These are phyloP conservation scores for Bergia sp. DNA, from an alignment of 92 coral and sea anemone species.

Conservation along the genomic window DNA sequence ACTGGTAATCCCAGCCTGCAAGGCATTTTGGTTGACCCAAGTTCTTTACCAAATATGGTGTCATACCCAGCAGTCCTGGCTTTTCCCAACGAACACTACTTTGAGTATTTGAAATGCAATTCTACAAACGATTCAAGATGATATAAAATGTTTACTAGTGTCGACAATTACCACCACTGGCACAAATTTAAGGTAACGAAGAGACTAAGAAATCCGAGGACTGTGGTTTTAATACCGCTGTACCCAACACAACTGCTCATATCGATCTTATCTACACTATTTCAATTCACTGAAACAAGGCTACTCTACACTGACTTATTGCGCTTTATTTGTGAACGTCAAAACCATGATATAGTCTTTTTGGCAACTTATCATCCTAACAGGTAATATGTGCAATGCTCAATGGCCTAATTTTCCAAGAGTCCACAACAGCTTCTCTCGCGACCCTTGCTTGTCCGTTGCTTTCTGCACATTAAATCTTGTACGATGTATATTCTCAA, in stretches of 20 bases:
- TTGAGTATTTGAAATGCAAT: not conserved
- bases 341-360: too few species aligned
- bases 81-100: not conserved
- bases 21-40: not conserved
- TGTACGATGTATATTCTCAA: too few species aligned
- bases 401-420: too few species aligned
- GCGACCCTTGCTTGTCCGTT: too few species aligned
- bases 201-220: conserved; percentile 1
- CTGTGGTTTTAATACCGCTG: not conserved
- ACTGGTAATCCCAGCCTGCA: not conserved
- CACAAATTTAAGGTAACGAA: not conserved
- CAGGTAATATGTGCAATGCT: too few species aligned
- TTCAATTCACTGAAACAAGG: not conserved
- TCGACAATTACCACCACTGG: not conserved
- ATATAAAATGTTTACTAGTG: not conserved
- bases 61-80: not conserved
- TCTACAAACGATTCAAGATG: not conserved
- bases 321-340: not conserved
- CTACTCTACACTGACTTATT: too few species aligned
- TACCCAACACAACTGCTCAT: not conserved
- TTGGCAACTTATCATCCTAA: too few species aligned
- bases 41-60: not conserved
- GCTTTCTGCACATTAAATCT: not conserved
- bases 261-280: not conserved
- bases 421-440: too few species aligned